Percentiles rank a stretch among this genome's conserved stretches.
These are phyloP conservation scores for Orthochromis indermauri DNA, from an alignment of 2,113 vertebrate genomes.

Conservation along the genomic window DNA sequence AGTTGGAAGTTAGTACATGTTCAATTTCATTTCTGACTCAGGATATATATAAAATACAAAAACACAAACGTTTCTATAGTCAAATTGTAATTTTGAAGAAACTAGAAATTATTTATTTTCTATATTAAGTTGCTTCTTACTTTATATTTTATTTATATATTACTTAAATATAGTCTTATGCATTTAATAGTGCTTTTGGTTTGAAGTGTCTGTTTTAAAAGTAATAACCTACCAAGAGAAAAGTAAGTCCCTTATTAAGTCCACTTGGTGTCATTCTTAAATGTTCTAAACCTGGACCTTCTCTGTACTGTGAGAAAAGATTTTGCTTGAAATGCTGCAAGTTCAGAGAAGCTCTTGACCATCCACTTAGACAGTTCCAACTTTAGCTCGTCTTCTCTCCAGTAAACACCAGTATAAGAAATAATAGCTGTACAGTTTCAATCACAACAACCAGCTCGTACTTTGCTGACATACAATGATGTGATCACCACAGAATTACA, in stretches of 20 bases:
- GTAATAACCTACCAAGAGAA: rapidly evolving
- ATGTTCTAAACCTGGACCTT: background rate
- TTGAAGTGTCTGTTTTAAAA: background rate
- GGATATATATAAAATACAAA: background rate
- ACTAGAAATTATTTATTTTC: background rate
- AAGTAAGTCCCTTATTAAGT: background rate
- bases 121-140: background rate
- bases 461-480: rapidly evolving
- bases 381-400: background rate
- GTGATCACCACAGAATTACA: background rate
- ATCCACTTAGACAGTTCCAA: background rate
- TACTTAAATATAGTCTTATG: background rate
- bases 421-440: background rate
- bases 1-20: background rate
- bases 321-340: background rate
- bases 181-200: background rate
- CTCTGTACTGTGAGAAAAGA: rapidly evolving
- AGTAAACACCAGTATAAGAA: background rate
- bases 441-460: background rate
- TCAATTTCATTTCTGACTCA: background rate
- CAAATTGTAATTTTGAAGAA: background rate
- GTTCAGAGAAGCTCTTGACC: rapidly evolving
- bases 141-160: background rate
- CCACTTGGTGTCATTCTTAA: background rate
- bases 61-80: background rate